A percentile compares a stretch with the other conserved stretches of the same genome.
Conservation (phyloP, 2,113 vertebrate species). For the Oceanites oceanicus region DNA sequence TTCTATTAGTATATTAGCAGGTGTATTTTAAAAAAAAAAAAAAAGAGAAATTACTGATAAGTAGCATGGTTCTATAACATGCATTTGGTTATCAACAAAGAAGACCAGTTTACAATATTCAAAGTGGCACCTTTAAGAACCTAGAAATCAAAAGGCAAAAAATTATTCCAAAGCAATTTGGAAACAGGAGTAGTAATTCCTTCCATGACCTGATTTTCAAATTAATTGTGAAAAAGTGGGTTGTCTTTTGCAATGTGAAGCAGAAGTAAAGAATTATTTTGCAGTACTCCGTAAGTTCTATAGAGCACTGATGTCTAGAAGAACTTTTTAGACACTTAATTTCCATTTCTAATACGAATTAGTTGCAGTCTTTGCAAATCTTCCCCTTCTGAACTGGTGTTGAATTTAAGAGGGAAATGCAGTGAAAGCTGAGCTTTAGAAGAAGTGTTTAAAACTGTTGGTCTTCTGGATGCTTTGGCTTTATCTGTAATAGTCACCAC, state of each 20-base stretch:
- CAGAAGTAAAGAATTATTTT: background rate
- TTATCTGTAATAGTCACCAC: background rate
- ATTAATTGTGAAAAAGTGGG: background rate
- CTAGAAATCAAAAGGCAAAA: background rate
- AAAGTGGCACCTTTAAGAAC: background rate
- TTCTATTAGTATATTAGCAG: background rate
- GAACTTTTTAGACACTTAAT: background rate
- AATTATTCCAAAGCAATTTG: background rate
- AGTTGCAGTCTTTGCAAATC: background rate
- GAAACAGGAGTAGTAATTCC: background rate
- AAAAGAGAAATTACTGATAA: background rate
- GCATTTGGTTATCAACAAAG: background rate
- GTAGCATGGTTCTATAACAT: background rate
- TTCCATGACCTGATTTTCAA: background rate
- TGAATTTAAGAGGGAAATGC: background rate
- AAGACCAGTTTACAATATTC: background rate
- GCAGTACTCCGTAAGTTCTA: background rate
- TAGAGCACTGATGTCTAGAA: background rate
- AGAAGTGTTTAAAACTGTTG: background rate
- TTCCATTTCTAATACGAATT: background rate
- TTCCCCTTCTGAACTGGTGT: background rate
- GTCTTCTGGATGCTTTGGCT: background rate
- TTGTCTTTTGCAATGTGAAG: background rate
- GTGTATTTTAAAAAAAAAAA: background rate
- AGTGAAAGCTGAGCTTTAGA: background rate